Evolutionary conservation across 2,888 invertebrate species (phyloP).

Genomic region (Trissolcus japonicus): DNA sequence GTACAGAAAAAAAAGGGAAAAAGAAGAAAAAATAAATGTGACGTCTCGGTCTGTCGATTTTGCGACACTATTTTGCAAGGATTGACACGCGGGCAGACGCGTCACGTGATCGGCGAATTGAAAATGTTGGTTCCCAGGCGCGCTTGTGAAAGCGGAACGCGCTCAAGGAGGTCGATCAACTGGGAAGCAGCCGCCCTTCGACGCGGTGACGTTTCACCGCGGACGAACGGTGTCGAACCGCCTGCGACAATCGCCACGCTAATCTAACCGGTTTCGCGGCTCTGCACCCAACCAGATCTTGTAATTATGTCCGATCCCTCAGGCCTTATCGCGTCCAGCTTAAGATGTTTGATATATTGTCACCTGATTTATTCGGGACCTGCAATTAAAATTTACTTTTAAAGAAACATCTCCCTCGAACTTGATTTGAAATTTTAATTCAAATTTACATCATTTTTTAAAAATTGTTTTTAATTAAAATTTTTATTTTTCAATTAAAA

Average conservation of each 20-base stretch:
- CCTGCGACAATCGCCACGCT: conserved; percentile 34
- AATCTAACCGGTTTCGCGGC: conserved; percentile 48
- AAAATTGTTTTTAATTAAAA: too few relatives aligned
- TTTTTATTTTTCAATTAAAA: too few relatives aligned
- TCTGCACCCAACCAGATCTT: conserved; percentile 22
- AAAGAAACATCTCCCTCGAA: too few relatives aligned
- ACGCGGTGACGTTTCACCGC: conserved; percentile 9
- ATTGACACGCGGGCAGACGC: neutral
- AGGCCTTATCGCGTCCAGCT: conserved; percentile 4
- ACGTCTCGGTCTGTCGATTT: too few relatives aligned
- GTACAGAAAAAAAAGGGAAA: neutral
- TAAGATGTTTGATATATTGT: too few relatives aligned
- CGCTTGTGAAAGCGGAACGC: conserved; percentile 23
- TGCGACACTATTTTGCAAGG: too few relatives aligned
- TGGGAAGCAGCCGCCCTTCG: conserved; percentile 14
- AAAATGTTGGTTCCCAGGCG: conserved; percentile 4
- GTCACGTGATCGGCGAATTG: conserved; percentile 1
- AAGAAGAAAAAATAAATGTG: neutral
- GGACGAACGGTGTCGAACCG: neutral
- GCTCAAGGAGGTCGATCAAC: conserved; percentile 30
- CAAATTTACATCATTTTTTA: too few relatives aligned
- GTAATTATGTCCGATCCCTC: conserved; percentile 16
- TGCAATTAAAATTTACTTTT: too few relatives aligned
- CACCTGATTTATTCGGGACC: too few relatives aligned
- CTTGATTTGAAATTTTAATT: too few relatives aligned